Evolutionary conservation across 1,140 invertebrate genomes (phyloP), one percentile per base, ranked within the genome.

Genomic region (Orchestia grillus): DNA sequence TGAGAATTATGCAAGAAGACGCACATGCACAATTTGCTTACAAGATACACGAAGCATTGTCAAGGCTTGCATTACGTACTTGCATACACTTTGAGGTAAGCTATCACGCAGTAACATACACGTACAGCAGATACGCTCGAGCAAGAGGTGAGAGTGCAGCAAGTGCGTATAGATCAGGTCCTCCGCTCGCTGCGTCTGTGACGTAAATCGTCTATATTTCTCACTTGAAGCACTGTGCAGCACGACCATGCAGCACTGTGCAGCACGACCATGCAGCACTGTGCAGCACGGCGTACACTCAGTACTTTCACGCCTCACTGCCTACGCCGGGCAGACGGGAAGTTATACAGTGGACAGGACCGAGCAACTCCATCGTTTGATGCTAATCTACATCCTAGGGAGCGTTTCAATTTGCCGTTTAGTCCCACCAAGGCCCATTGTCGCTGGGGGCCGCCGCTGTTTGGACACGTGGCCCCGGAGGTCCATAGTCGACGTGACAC

Each of bases 341-440:
- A 77, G 62, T 77, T 77, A 77, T 77, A 77, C 62, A 77, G 62
- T 90, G 42, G 88, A 44, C 92, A 94, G 40, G 4, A 6, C 43
- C 43, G 28, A 94, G 92, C 92, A 94, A 94, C 92, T 94, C 43
- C 92, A 45, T 47, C 92, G 43, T 94, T 94, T 44, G 92, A 94
- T 94, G 92, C 92, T 94, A 94, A 94, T 94, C 92, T 47, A 45
- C 43, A 47, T 44, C 41, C 92, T 45, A 40, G 92, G 92, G 44
- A 94, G 92, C 92, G 92, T 94, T 94, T 94, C 92, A 53, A 94
- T 94, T 94, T 94, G 92, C 92, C 92, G 92, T 94, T 94, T 94
- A 94, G 43, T 44, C 44, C 44, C 43, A 94, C 44, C 40, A 44
- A 41, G 36, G 43, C 43, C 92, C 44, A 45, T 94, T 94, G 92